Percentiles rank a stretch among this genome's conserved stretches.
Conservation (phyloP, 2,113 vertebrate species). For the Pteronura brasiliensis region DNA sequence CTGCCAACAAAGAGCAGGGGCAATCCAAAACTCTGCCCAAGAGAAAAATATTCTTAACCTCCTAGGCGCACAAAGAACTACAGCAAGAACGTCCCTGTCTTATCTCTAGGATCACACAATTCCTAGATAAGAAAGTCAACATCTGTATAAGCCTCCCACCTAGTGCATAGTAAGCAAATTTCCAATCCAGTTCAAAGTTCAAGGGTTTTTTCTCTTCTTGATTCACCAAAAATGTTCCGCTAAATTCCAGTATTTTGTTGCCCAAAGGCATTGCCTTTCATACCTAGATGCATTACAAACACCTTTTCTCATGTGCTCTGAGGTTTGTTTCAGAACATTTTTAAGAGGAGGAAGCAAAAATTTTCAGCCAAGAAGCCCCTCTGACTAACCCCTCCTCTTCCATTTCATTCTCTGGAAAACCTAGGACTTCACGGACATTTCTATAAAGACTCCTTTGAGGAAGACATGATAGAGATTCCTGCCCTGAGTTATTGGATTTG, state of each 20-base stretch:
- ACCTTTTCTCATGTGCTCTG: background rate
- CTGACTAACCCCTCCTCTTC: background rate
- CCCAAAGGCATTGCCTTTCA: background rate
- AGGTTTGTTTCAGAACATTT: background rate
- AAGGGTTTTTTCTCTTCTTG: background rate
- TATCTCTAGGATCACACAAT: background rate
- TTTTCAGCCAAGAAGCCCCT: background rate
- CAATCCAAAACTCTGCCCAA: background rate
- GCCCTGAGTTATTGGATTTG: background rate
- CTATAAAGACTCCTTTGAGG: background rate
- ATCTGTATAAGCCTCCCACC: background rate
- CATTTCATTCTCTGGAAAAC: background rate
- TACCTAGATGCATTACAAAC: background rate
- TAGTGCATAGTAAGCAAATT: background rate
- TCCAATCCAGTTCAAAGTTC: background rate
- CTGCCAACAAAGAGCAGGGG: background rate
- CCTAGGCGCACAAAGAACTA: background rate
- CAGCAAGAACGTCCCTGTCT: background rate
- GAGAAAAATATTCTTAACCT: background rate
- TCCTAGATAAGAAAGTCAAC: background rate
- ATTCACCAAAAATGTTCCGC: background rate
- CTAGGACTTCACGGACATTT: background rate
- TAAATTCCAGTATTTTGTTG: background rate
- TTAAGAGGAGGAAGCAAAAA: background rate
- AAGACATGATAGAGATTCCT: background rate